phyloP scores from a whole-genome alignment of 1,140 invertebrate genomes.

The Campodea augens region DNA sequence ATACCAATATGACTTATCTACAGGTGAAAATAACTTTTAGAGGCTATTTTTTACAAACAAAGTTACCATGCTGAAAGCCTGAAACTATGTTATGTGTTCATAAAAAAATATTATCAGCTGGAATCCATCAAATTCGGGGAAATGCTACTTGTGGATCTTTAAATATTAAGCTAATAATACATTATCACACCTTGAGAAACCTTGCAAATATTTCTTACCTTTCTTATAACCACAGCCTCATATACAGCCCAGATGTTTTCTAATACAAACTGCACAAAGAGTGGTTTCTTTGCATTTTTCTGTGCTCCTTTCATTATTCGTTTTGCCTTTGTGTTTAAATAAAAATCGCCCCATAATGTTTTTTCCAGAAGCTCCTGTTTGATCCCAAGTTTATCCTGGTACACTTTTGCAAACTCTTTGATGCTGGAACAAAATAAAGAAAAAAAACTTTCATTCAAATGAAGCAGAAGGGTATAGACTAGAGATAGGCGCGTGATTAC shows the following conservation, averaged over 20 bases:
- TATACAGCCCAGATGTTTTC: slow-evolving; percentile 90
- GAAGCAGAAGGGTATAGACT: too few species aligned
- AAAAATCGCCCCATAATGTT: slow-evolving; percentile 92
- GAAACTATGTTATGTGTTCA: too few species aligned
- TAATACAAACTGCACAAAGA: slow-evolving; percentile 89
- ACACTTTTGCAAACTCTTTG: slow-evolving; percentile 72
- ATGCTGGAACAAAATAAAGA: slow-evolving; percentile 25
- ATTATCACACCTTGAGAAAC: background rate
- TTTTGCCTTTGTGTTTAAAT: slow-evolving; percentile 71
- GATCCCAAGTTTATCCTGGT: slow-evolving; percentile 54
- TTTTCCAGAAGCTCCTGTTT: slow-evolving; percentile 36
- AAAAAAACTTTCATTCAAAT: slow-evolving; percentile 1
- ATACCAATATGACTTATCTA: too few species aligned
- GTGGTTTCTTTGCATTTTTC: slow-evolving; percentile 81
- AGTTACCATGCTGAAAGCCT: too few species aligned
- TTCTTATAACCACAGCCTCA: slow-evolving; percentile 52
- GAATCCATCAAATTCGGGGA: too few species aligned
- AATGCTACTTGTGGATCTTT: too few species aligned
- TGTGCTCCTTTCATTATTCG: slow-evolving; percentile 76
- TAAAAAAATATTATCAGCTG: too few species aligned
- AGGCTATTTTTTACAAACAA: too few species aligned
- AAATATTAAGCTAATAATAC: slow-evolving; percentile 10
- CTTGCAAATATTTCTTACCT: slow-evolving; percentile 20
- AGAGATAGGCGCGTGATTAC: too few species aligned
- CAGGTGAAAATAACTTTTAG: too few species aligned